These are phyloP conservation scores for Phaethon lepturus DNA, from an alignment of 2,113 vertebrate species.

Conservation along the genomic window DNA sequence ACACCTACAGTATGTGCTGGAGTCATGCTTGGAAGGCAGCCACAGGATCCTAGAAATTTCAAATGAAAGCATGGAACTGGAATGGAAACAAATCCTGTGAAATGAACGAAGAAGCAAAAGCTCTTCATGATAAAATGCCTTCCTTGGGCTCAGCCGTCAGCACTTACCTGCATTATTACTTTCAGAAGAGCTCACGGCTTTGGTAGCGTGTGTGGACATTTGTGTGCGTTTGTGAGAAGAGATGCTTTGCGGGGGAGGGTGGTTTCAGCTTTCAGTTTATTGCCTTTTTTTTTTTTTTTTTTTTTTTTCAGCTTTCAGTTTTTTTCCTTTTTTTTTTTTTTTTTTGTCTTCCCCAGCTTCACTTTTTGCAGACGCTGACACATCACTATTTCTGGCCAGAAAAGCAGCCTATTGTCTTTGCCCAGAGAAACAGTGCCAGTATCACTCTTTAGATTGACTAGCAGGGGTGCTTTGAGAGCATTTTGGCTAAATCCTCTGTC, in stretches of 20 bases:
- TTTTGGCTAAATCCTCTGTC: slow-evolving; percentile 44
- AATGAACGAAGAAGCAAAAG: slow-evolving; percentile 17
- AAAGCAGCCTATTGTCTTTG: slow-evolving; percentile 63
- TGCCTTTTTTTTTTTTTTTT: background rate
- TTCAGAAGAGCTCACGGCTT: background rate
- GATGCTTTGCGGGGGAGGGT: background rate
- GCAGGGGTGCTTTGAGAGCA: slow-evolving; percentile 50
- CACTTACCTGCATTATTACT: background rate
- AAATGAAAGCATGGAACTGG: slow-evolving; percentile 50
- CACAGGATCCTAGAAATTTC: slow-evolving; percentile 67
- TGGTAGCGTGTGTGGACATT: background rate
- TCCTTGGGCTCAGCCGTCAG: background rate
- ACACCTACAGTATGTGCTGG: slow-evolving; percentile 65
- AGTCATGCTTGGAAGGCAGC: slow-evolving; percentile 69
- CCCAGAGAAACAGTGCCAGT: slow-evolving; percentile 52
- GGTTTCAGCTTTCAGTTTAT: slow-evolving; percentile 36
- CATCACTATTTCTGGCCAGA: slow-evolving; percentile 67
- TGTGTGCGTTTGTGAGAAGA: background rate
- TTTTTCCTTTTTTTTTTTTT: background rate
- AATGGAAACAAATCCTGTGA: slow-evolving; percentile 41
- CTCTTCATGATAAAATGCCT: background rate
- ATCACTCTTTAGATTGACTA: slow-evolving; percentile 40
- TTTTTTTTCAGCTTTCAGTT: slow-evolving; percentile 14
- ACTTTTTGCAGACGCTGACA: slow-evolving; percentile 65
- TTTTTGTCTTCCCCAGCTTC: background rate